Evolutionary conservation across 2,113 vertebrate genomes (phyloP), one percentile per base, ranked within the genome.

Genomic region (Typhlomys cinereus): DNA sequence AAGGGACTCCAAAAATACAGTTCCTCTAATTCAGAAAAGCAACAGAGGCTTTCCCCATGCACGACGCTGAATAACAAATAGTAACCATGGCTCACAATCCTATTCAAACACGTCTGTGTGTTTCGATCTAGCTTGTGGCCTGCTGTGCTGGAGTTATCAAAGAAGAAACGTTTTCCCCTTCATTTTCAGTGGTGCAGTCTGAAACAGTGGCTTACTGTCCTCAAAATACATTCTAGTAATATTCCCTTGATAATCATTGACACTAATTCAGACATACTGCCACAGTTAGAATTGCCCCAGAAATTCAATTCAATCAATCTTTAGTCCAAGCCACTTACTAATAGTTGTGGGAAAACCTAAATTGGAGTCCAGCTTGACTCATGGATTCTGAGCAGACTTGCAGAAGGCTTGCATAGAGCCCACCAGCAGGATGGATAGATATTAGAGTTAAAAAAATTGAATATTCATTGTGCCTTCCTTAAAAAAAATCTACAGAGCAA

Each of bases 21-120:
- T 97, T 92, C 89, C 73, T 82, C 14, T 34, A 94, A 95, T 95
- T 93, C 85, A 94, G 50, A 93, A 76, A 83, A 95, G 71, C 73
- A 79, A 88, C 92, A 94, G 61, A 69, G 89, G 1, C 70, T 92
- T 95, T 95, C 46, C 61, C 34, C 21, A n/a, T 83, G n/a, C 57
- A 82, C 50, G 81, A 21, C 39, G 44, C 8, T 92, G 89, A 93
- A 89, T 94, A 89, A 76, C 71, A 96, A 81, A 64, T 4, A 93
- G 25, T 20, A 66, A 27, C 27, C 87, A 92, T 92, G 92, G 87
- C 50, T 89, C 69, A 90, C 5, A n/a, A 5, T 89, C 7, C 52
- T 81, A 76, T 85, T 91, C n/a, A 91, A 87, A 81, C 41, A 21
- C 44, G 84, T 81, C 80, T 90, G 66, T 81, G 52, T 94, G 14